phyloP scores from a whole-genome alignment of 2,797 vertebrate species.

The Chelon labrosus region DNA sequence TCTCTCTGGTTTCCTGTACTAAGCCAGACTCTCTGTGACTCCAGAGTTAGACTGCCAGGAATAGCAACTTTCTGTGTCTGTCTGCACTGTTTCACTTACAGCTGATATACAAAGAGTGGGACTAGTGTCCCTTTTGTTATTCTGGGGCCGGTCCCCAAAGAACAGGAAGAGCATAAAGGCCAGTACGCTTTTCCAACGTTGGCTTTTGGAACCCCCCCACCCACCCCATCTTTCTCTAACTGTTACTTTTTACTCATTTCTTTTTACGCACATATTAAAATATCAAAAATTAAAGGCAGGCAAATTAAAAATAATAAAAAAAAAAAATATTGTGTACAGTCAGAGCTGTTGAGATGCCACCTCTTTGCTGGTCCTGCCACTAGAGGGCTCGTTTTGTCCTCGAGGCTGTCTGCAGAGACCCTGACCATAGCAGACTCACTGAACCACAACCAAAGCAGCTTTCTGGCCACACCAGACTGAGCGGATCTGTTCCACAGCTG shows the following conservation, averaged over 20 bases:
- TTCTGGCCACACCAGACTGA: conserved; percentile 39
- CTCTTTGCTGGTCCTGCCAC: conserved; percentile 27
- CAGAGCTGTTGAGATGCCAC: conserved; percentile 29
- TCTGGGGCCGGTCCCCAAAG: conserved; percentile 41
- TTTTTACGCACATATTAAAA: conserved; percentile 23
- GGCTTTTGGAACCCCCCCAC: conserved; percentile 33
- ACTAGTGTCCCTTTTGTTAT: conserved; percentile 63
- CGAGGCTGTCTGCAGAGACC: conserved; percentile 32
- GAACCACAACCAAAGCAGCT: conserved; percentile 50
- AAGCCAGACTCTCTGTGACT: conserved; percentile 20
- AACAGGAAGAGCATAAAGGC: conserved; percentile 60
- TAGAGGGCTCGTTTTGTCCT: conserved; percentile 43
- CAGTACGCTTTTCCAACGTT: conserved; percentile 53
- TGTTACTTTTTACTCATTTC: conserved; percentile 5
- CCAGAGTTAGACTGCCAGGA: conserved; percentile 53
- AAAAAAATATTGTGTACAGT: background rate
- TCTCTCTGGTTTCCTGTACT: conserved; percentile 58
- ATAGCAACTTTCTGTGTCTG: conserved; percentile 63
- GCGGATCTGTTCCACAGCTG: conserved; percentile 80
- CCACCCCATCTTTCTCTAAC: background rate
- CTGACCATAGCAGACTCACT: conserved; percentile 30
- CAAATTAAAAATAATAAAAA: background rate
- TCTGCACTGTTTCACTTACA: conserved; percentile 60
- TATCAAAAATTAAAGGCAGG: background rate
- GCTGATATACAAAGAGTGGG: conserved; percentile 53